These are phyloP conservation scores for Phaethon lepturus DNA, from an alignment of 2,113 vertebrate genomes.

Conservation along the genomic window DNA sequence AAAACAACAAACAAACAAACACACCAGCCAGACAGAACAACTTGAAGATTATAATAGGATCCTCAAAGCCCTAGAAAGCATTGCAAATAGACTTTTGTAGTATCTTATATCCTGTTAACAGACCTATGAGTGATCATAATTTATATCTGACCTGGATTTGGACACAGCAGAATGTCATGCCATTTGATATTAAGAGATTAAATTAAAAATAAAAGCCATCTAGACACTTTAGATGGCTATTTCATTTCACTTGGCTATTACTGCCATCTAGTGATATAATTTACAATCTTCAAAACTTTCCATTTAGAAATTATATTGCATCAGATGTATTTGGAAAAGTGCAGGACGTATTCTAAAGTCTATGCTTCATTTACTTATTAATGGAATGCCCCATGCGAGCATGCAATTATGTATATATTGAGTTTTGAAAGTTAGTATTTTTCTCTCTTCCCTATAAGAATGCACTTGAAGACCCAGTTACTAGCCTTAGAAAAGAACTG, in stretches of 20 bases:
- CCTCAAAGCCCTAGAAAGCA: not conserved
- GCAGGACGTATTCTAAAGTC: not conserved
- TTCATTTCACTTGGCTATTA: conserved; percentile 19
- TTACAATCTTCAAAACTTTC: not conserved
- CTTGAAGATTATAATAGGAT: not conserved
- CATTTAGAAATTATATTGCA: not conserved
- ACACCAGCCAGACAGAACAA: not conserved
- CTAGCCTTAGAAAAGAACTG: not conserved
- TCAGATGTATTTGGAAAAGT: not conserved
- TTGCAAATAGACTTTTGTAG: not conserved
- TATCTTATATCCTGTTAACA: not conserved
- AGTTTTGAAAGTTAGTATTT: not conserved
- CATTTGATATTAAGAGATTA: not conserved
- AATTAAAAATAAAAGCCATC: not conserved
- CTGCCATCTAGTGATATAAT: conserved; percentile 66
- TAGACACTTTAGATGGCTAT: not conserved
- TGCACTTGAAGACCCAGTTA: not conserved
- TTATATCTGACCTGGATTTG: not conserved
- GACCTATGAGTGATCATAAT: not conserved
- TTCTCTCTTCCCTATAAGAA: not conserved
- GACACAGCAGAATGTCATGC: not conserved
- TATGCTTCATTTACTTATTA: not conserved
- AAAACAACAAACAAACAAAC: not conserved
- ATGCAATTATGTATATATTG: not conserved
- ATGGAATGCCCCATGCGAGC: not conserved